phyloP scores from a whole-genome alignment of 2,113 vertebrate genomes.

The Echinops telfairi region DNA sequence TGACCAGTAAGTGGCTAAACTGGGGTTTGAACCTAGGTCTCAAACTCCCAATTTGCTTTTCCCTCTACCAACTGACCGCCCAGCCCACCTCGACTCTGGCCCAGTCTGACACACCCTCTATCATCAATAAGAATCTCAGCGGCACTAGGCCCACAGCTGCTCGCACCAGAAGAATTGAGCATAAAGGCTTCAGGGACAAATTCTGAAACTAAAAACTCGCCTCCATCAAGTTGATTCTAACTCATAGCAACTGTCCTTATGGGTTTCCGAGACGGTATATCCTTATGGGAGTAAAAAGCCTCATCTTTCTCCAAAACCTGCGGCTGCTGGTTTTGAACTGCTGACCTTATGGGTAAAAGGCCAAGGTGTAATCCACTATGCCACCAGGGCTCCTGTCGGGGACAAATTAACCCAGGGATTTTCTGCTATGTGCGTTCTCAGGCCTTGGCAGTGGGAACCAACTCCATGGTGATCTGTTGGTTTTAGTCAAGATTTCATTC shows the following conservation, averaged over 20 bases:
- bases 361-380: not conserved
- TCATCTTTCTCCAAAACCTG: no score
- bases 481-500: not conserved
- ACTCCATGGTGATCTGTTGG: conserved; percentile 17
- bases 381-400: not conserved
- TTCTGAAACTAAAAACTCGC: no score
- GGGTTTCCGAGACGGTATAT: no score
- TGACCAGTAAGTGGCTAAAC: not conserved
- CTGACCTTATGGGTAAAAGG: no score
- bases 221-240: no score
- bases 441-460: not conserved
- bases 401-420: not conserved
- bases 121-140: not conserved
- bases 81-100: not conserved
- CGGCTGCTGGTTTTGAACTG: no score
- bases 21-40: not conserved
- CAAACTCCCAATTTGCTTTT: not conserved
- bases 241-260: no score
- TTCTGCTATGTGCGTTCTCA: not conserved
- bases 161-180: no score
- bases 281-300: no score
- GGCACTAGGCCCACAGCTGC: not conserved
- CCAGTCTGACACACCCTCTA: not conserved
- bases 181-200: no score
- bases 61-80: not conserved